phyloP scores from a whole-genome alignment of 2,888 invertebrate species.

The Nephrotoma appendiculata region DNA sequence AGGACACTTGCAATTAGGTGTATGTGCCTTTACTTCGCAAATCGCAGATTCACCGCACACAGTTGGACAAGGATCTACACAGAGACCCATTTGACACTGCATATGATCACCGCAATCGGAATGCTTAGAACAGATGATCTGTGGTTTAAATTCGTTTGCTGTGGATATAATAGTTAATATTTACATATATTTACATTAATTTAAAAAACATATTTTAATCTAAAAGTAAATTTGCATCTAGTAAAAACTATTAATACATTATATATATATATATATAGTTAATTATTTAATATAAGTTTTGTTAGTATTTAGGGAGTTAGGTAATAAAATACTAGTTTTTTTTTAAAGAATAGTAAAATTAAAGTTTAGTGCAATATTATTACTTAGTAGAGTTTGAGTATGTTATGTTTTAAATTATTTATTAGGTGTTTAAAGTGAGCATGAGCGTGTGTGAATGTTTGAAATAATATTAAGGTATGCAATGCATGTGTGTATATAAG shows the following conservation, averaged over 20 bases:
- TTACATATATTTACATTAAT: constrained; percentile 7
- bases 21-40: constrained; percentile 29
- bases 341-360: not conserved
- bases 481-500: constrained; percentile 3
- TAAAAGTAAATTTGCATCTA: not conserved
- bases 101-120: constrained; percentile 31
- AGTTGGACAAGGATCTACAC: constrained; percentile 29
- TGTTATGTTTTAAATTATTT: not conserved
- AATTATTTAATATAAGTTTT: not conserved
- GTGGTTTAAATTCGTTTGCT: constrained; percentile 14
- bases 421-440: constrained; percentile 23
- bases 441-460: constrained; percentile 36
- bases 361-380: not conserved
- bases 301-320: not conserved
- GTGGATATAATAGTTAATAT: constrained; percentile 13
- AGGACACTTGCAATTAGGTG: constrained; percentile 58
- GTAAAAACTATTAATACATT: not conserved
- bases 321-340: not conserved
- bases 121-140: constrained; percentile 27
- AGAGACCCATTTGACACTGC: constrained; percentile 28
- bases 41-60: constrained; percentile 27
- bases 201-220: not conserved
- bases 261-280: not conserved
- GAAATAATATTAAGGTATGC: constrained; percentile 5
- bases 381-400: constrained; percentile 1